phyloP scores from a whole-genome alignment of 2,797 vertebrate species.

The Chelon auratus region DNA sequence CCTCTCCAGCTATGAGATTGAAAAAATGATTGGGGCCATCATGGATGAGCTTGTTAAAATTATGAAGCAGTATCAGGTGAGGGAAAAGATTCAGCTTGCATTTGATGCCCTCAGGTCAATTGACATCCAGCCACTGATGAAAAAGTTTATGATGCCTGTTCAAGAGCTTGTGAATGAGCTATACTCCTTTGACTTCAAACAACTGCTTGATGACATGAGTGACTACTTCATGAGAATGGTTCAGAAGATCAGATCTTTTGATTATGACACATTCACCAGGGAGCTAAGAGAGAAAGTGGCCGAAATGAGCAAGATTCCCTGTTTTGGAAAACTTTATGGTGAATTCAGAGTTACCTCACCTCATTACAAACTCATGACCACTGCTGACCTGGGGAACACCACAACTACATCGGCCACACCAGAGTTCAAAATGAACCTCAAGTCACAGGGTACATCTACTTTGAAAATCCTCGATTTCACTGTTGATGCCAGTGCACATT shows the following conservation, averaged over 20 bases:
- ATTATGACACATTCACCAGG: conserved; percentile 88
- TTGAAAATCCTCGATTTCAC: conserved; percentile 85
- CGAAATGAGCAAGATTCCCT: conserved; percentile 86
- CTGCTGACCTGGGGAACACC: conserved; percentile 86
- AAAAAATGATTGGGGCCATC: conserved; percentile 84
- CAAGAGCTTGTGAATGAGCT: conserved; percentile 84
- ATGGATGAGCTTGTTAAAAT: conserved; percentile 87
- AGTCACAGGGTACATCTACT: conserved; percentile 85
- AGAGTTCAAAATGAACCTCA: conserved; percentile 86
- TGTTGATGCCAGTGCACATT: conserved; percentile 83
- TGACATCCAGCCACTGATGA: conserved; percentile 82
- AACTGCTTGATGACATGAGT: conserved; percentile 85
- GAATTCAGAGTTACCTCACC: conserved; percentile 88
- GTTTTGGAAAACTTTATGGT: conserved; percentile 91
- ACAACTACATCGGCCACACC: conserved; percentile 81
- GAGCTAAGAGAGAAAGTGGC: conserved; percentile 84
- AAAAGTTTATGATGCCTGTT: conserved; percentile 77
- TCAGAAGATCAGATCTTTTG: conserved; percentile 85
- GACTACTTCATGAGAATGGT: conserved; percentile 82
- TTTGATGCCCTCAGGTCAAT: conserved; percentile 80
- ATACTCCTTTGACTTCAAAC: conserved; percentile 86
- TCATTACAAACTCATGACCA: conserved; percentile 85
- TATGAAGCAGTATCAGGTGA: conserved; percentile 87
- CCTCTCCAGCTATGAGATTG: conserved; percentile 86
- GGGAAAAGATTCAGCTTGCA: conserved; percentile 85